Evolutionary conservation across 2,113 vertebrate species (phyloP), one percentile per base, ranked within the genome.

Genomic region (Marmota flaviventris): DNA sequence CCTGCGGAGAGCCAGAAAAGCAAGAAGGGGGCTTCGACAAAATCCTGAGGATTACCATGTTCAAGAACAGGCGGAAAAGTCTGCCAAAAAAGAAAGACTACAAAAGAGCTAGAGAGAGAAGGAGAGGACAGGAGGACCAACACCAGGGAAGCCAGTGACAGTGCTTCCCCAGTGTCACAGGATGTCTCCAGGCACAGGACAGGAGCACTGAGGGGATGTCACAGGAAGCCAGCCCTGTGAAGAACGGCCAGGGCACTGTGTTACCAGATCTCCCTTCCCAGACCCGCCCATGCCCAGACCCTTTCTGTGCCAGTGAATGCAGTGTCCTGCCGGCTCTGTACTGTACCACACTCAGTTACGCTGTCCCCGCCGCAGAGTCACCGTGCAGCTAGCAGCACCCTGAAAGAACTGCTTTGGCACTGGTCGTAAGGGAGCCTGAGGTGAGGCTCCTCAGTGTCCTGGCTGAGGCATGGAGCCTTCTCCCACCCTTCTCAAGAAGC

Each of bases 331-430:
- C n/a, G 2, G 34, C 6, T 14, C 61, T 12, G 6, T 2, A 1
- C 12, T 27, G 78, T 11, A n/a, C 14, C 73, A 53, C 34, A 70
- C 45, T 63, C n/a, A 48, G 53, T 77, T 61, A 12, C 0, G 0
- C 34, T 2, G 5, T 51, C 48, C 8, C 2, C 29, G 32, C 53
- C 61, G 13, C 16, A 85, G 5, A 14, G 17, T 8, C 32, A 56
- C 87, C 32, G 0, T 12, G 1, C 29, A 22, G 37, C 22, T n/a
- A 20, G 4, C 0, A 8, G 20, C 27, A 29, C 37, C n/a, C 76
- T 22, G 34, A 16, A 1, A 85, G 56, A 37, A 75, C 51, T 25
- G 10, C 76, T n/a, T 32, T 58, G 56, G 58, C 56, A 1, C 51
- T 69, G n/a, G 69, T 65, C 29, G 42, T 12, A 16, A 39, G 51